Evolutionary conservation across 2,797 vertebrate genomes (phyloP), one percentile per base, ranked within the genome.

Genomic region (Gobio occitaniae): DNA sequence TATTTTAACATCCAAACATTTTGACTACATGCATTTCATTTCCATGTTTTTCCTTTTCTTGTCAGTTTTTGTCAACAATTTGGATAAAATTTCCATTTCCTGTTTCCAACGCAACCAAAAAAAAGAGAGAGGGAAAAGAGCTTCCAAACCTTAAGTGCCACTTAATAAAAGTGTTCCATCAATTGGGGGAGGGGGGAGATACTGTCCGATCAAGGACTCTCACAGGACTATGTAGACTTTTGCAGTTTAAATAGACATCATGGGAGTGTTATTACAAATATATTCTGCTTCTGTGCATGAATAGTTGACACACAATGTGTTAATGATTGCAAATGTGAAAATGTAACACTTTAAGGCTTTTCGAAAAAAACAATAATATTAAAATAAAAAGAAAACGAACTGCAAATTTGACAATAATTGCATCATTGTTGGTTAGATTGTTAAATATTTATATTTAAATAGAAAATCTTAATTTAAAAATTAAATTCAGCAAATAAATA

Each of bases 21-120:
- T 47, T 29, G 56, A 63, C 41, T 32, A 65, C 3, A 29, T 44
- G 21, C 3, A 47, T 65, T 48, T 29, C 1, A 17, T 25, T 78
- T 47, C 29, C 36, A 44, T 76, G 32, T 61, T 29, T 71, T 17
- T 17, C 41, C n/a, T 44, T 44, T 44, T 44, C 8, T 44, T 44
- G 8, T 50, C n/a, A 72, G 21, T 74, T 50, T 61, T 32, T 47
- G 8, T 12, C n/a, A 78, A 6, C 13, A 63, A 78, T 78, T 63
- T 48, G 8, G n/a, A 76, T 36, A 13, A 44, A 15, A 78, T 63
- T 78, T 78, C 56, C 56, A 25, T 63, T 93, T 92, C 88, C 93
- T 92, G 94, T 96, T 95, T 94, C 95, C 93, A 95, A 95, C 94
- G 93, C 93, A 94, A 96, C 94, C 90, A 85, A 88, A 88, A 90